phyloP scores from a whole-genome alignment of 1,140 invertebrate genomes.

The Trinorchestia longiramus region DNA sequence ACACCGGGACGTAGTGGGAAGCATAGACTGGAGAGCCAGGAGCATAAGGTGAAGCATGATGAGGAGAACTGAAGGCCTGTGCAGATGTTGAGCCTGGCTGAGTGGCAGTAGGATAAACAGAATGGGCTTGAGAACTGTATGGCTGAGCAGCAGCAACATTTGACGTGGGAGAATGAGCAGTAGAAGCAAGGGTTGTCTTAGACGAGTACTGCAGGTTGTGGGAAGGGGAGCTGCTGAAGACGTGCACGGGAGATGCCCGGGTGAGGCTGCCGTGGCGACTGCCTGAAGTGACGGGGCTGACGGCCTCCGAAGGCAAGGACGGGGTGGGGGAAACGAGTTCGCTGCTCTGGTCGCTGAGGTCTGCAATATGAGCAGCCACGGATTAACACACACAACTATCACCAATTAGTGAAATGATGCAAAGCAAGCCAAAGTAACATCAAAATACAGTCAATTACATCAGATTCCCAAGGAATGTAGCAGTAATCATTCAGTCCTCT shows the following conservation, averaged over 20 bases:
- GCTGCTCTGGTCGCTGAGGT: conserved; percentile 43
- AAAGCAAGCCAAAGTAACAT: no score
- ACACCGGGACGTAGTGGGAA: not conserved
- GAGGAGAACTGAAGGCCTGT: not conserved
- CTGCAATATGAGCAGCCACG: not conserved
- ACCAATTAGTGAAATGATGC: no score
- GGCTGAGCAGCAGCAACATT: not conserved
- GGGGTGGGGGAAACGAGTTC: conserved; percentile 24
- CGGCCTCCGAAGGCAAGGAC: not conserved
- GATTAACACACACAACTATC: not conserved
- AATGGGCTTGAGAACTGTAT: not conserved
- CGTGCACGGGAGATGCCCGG: not conserved
- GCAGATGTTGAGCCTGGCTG: not conserved
- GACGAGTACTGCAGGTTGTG: not conserved
- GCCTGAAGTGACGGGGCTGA: not conserved
- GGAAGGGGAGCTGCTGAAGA: not conserved
- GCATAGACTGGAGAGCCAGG: not conserved
- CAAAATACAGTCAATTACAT: no score
- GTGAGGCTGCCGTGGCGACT: conserved; percentile 38
- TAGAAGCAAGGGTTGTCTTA: not conserved
- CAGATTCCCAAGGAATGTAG: no score
- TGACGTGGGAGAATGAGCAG: not conserved
- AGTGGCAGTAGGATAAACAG: not conserved
- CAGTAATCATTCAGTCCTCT: no score
- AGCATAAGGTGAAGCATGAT: not conserved